Base-by-base conservation (phyloP, 1,140 invertebrate genomes). In the Caerostris darwini region DNA sequence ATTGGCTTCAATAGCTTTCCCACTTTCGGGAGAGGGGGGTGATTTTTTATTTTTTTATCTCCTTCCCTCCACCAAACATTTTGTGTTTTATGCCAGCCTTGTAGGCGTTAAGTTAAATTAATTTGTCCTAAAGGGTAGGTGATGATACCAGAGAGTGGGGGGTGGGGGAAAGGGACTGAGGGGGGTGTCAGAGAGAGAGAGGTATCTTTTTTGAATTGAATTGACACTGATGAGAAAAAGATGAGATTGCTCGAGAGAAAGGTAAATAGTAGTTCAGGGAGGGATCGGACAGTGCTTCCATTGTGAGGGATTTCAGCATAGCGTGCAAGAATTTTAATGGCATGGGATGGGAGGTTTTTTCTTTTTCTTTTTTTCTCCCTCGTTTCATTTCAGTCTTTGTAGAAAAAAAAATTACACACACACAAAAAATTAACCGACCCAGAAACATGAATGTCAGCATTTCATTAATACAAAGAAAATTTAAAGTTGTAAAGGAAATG, bases 81-180 rank as follows among this genome's bases (percentile, higher is more conserved):
- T 93, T 93, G 85, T 87, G 85, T 93, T 93, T 87, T 86, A 87
- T 87, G 57, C 58, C 67, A 67, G 92, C 92, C 69, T 94, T 88
- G 86, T 94, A 94, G 92, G 92, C 92, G 92, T 94, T 94, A 94
- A 94, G 92, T 94, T 94, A 94, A 94, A 94, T 94, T 94, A 94
- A 94, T 94, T 94, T 94, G 67, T 82, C 92, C 92, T 88, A 86
- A 34, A 69, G 92, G 92, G 59, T 57, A 81, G 83, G 86, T 82
- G 92, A 89, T 94, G 92, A 94, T 94, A 94, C 34, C 54, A 69
- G 6, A 17, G 54, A n/a, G n/a, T 8, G 2, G 17, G 8, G 10
- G 53, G 56, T 14, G 56, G n/a, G 69, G 56, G 64, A n/a, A 56
- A 6, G 56, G 14, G 2, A 12, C 5, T 2, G 34, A 34, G 34